Percentiles rank a stretch among this genome's conserved stretches.
Evolutionary conservation across 2,888 invertebrate species (phyloP).

Genomic region (Metellina segmentata): DNA sequence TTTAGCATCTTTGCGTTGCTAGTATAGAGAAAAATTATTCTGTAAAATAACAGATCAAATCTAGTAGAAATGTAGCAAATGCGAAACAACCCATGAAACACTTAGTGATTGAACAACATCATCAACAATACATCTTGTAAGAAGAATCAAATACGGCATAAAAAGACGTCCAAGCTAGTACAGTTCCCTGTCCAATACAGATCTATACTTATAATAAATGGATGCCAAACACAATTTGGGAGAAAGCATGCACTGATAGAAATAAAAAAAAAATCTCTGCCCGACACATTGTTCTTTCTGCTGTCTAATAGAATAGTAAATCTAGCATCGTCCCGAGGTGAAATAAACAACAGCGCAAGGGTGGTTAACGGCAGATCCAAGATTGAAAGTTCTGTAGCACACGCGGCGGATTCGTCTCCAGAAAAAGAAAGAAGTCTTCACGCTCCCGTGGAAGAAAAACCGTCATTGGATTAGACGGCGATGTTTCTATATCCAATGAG

Average conservation of each 20-base stretch:
- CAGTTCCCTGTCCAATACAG: background rate
- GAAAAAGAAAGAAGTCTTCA: background rate
- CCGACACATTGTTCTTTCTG: background rate
- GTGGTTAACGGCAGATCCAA: background rate
- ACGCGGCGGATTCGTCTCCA: background rate
- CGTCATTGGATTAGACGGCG: conserved; percentile 45
- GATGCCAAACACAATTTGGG: background rate
- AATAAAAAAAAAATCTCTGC: background rate
- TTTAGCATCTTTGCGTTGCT: too few species aligned
- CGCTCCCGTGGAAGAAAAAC: background rate
- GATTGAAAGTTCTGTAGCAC: background rate
- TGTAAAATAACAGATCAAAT: too few species aligned
- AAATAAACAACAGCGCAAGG: conserved; percentile 9
- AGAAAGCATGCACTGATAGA: background rate
- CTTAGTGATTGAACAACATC: too few species aligned
- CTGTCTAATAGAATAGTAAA: background rate
- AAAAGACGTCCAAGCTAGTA: background rate
- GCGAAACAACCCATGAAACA: too few species aligned
- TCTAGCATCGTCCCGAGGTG: background rate
- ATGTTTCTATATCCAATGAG: conserved; percentile 41
- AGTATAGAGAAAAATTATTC: too few species aligned
- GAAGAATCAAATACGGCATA: too few species aligned
- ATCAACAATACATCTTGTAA: too few species aligned
- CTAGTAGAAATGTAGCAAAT: too few species aligned
- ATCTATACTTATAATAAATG: background rate